Base-by-base conservation (phyloP, 2,113 vertebrate species). In the Ciconia maguari region DNA sequence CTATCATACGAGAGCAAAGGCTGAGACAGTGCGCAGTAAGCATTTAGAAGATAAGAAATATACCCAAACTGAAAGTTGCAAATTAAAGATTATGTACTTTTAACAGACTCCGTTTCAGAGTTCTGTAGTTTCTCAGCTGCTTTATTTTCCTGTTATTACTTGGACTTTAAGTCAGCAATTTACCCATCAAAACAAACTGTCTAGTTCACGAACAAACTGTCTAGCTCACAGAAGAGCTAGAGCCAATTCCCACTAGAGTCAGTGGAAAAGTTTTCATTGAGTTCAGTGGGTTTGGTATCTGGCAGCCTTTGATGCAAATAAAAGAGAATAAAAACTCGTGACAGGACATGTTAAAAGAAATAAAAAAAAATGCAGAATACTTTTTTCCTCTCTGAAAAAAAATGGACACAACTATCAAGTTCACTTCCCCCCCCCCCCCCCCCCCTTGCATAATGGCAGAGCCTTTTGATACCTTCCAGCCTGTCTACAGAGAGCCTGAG, bases 161-260 rank as follows among this genome's bases (percentile, higher is more conserved):
- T 94, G 75, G 87, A 49, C 78, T 87, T 93, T n/a, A 94, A 93
- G 54, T 88, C 72, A 93, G 91, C 81, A 76, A 55, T 96, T 96
- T 96, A 92, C 51, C 83, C 80, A 91, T 96, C 85, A 78, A 95
- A 94, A 96, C 85, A 97, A 82, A 83, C 87, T 76, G 91, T 94
- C 89, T 96, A 89, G 87, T 61, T 94, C 93, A 89, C 2, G 81
- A 94, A 85, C 87, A 95, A 96, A 93, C 90, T 95, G 94, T 94
- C 92, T 95, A 89, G 94, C 86, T 95, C 55, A 48, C 74, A 91
- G 51, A 92, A 74, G 57, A 88, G 32, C 81, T 69, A 29, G 27
- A 89, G 93, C 90, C 87, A 94, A 93, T 94, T 96, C 94, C 92
- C 82, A 82, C 72, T 97, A 74, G 49, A 92, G 88, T 60, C 80